Conservation (phyloP, 2,113 vertebrate species). For the Ptilonorhynchus violaceus region DNA sequence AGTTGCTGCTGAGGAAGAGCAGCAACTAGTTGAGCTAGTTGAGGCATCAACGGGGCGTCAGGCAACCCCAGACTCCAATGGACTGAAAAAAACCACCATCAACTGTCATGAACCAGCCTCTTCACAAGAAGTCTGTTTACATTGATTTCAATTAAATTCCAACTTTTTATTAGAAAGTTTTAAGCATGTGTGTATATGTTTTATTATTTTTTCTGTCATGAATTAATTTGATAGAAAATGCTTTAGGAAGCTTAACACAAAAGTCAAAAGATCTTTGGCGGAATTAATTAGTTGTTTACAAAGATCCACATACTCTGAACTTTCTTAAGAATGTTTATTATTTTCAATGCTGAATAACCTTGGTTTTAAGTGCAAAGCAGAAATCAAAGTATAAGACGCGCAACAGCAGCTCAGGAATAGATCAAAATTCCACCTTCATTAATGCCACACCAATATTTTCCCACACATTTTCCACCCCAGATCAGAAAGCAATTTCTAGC, state of each 20-base stretch:
- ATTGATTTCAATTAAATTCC: background rate
- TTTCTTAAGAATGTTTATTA: background rate
- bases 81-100: background rate
- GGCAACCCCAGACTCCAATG: accelerated
- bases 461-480: background rate
- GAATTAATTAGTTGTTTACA: background rate
- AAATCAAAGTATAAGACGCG: background rate
- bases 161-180: background rate
- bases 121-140: background rate
- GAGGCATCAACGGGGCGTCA: background rate
- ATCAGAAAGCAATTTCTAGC: background rate
- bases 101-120: background rate
- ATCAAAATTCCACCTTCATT: background rate
- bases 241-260: background rate
- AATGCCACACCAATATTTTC: background rate
- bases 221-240: background rate
- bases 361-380: background rate
- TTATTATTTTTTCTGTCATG: background rate
- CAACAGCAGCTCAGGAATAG: background rate
- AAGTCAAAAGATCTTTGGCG: background rate
- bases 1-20: background rate
- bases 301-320: background rate
- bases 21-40: background rate
- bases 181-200: background rate
- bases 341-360: background rate